These are phyloP conservation scores for Spodoptera picta DNA, from an alignment of 2,888 invertebrate species.

Conservation along the genomic window DNA sequence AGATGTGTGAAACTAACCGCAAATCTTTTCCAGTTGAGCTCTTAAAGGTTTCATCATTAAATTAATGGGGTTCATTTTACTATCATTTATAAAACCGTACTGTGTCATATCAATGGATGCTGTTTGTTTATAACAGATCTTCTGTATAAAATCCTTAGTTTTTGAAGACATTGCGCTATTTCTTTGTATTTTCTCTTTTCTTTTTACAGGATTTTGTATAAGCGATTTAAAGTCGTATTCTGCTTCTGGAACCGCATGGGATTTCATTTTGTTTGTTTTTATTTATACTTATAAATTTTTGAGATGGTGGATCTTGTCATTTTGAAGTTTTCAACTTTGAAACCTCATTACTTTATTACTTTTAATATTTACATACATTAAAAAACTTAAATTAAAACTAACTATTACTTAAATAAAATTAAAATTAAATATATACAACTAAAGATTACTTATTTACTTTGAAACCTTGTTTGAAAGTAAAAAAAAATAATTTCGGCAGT, in stretches of 20 bases:
- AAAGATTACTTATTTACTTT: no score
- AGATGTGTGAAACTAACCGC: conserved; percentile 47
- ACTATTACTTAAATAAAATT: no score
- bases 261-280: conserved; percentile 10
- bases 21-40: conserved; percentile 62
- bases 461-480: no score
- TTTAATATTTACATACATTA: no score
- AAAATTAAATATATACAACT: no score
- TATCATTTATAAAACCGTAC: conserved; percentile 69
- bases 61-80: conserved; percentile 58
- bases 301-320: neutral
- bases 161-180: conserved; percentile 57
- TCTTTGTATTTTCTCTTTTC: conserved; percentile 1
- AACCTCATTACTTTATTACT: no score
- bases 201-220: neutral
- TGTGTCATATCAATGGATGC: conserved; percentile 74
- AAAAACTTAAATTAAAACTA: no score
- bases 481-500: no score
- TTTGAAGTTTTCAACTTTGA: conserved; percentile 8
- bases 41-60: conserved; percentile 62
- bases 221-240: neutral
- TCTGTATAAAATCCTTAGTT: conserved; percentile 69
- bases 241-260: neutral
- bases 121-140: conserved; percentile 66
- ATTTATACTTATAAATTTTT: conserved; percentile 3